Conservation (phyloP, 2,888 invertebrate species). For the Eudasyphora cyanicolor region DNA sequence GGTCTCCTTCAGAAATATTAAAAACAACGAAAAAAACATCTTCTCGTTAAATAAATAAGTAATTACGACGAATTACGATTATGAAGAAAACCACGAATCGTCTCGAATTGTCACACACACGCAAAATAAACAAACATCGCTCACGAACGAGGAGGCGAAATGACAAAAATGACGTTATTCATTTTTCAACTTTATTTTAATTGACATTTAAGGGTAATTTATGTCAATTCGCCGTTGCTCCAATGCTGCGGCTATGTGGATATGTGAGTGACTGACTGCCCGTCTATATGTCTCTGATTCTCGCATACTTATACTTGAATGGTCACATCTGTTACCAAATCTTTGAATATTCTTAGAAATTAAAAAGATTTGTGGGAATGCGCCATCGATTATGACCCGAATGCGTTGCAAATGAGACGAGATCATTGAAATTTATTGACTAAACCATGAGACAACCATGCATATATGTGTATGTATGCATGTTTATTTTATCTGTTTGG, state of each 20-base stretch:
- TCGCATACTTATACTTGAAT: too few species aligned
- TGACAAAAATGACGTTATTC: slow-evolving; percentile 52
- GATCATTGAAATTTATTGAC: slow-evolving; percentile 1
- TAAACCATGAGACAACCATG: slow-evolving; percentile 13
- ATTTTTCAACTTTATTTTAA: slow-evolving; percentile 51
- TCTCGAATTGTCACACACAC: neutral
- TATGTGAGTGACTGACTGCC: too few species aligned
- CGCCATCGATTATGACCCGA: slow-evolving; percentile 2
- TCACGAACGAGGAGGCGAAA: slow-evolving; percentile 12
- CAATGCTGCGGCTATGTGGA: too few species aligned
- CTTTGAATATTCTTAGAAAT: slow-evolving; percentile 61
- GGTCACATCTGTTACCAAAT: slow-evolving; percentile 58
- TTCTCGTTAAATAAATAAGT: slow-evolving; percentile 41
- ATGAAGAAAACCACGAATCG: neutral
- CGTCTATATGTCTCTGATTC: too few species aligned
- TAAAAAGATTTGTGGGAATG: slow-evolving; percentile 28
- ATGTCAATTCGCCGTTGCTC: slow-evolving; percentile 40
- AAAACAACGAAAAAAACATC: neutral
- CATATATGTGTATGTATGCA: neutral
- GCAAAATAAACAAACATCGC: neutral
- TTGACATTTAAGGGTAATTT: slow-evolving; percentile 64
- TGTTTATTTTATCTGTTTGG: slow-evolving; percentile 8
- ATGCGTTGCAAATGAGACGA: slow-evolving; percentile 4
- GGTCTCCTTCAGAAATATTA: slow-evolving; percentile 30
- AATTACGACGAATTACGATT: too few species aligned